phyloP scores from a whole-genome alignment of 2,888 invertebrate genomes.

The Diaphora mendica region DNA sequence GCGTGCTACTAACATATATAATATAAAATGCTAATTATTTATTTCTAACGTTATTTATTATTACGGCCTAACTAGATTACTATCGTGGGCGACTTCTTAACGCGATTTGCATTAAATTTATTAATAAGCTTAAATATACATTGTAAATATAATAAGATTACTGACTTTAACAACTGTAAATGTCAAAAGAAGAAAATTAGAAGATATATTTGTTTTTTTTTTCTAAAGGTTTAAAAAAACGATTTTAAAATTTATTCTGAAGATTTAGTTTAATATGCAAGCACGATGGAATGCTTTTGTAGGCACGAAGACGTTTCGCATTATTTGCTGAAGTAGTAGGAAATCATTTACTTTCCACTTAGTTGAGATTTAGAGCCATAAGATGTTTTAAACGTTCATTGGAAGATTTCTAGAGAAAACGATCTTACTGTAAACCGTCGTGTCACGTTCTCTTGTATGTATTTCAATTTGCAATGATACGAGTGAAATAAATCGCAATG shows the following conservation, averaged over 20 bases:
- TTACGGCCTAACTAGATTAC: neutral
- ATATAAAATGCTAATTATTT: neutral
- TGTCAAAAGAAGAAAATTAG: neutral
- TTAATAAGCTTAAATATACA: neutral
- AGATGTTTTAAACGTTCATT: slow-evolving; percentile 62
- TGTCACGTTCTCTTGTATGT: slow-evolving; percentile 61
- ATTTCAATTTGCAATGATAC: slow-evolving; percentile 54
- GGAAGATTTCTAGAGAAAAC: slow-evolving; percentile 73
- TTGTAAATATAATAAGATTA: neutral
- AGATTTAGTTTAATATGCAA: neutral
- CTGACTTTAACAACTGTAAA: neutral
- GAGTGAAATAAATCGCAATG: slow-evolving; percentile 21
- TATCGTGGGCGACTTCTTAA: neutral
- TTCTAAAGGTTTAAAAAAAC: neutral
- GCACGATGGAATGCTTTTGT: slow-evolving; percentile 21
- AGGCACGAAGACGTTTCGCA: slow-evolving; percentile 38
- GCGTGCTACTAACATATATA: neutral
- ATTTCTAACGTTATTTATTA: neutral
- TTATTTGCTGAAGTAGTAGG: slow-evolving; percentile 56
- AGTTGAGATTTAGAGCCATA: slow-evolving; percentile 66
- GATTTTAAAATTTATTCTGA: neutral
- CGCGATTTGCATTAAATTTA: neutral
- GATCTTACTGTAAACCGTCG: slow-evolving; percentile 43
- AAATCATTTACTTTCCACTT: slow-evolving; percentile 72
- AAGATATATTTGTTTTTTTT: too few relatives aligned